Percentiles rank a stretch among this genome's conserved stretches.
Evolutionary conservation across 2,888 invertebrate species (phyloP).

Genomic region (Liposcelis brunnea): DNA sequence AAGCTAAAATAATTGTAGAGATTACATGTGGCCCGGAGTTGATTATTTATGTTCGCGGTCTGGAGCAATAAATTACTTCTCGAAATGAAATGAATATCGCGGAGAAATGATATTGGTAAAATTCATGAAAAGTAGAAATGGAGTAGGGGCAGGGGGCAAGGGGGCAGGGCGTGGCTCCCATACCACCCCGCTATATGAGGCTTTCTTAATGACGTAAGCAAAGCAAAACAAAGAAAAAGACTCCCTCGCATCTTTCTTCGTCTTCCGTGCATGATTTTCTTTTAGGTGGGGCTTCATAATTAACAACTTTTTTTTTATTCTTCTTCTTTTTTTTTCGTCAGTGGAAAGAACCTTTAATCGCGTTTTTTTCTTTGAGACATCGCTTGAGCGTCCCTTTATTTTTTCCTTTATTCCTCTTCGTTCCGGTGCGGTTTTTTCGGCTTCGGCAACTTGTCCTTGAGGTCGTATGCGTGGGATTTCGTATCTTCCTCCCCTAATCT

Average conservation of each 20-base stretch:
- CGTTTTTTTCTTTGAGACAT: background rate
- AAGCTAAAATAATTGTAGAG: conserved; percentile 8
- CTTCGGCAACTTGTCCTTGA: background rate
- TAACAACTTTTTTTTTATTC: conserved; percentile 8
- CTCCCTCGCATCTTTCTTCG: conserved; percentile 13
- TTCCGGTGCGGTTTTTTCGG: background rate
- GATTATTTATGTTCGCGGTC: conserved; percentile 8
- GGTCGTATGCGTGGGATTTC: too few relatives aligned
- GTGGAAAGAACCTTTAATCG: conserved; percentile 6
- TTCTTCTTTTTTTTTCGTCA: conserved; percentile 1
- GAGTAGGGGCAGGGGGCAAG: background rate
- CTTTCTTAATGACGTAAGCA: conserved; percentile 34
- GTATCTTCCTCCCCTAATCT: too few relatives aligned
- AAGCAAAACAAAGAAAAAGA: conserved; percentile 34
- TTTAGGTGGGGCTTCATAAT: conserved; percentile 10
- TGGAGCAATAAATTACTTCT: conserved; percentile 7
- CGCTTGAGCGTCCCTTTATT: conserved; percentile 1
- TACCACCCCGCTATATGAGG: conserved; percentile 15
- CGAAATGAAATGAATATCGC: conserved; percentile 8
- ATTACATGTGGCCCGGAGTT: conserved; percentile 8
- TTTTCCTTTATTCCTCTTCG: background rate
- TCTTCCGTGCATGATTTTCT: conserved; percentile 10
- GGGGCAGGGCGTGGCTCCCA: conserved; percentile 1
- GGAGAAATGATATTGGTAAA: conserved; percentile 9
- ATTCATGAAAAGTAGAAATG: conserved; percentile 10